Evolutionary conservation across 2,113 vertebrate genomes (phyloP).

Genomic region (Corythornis cristatus): DNA sequence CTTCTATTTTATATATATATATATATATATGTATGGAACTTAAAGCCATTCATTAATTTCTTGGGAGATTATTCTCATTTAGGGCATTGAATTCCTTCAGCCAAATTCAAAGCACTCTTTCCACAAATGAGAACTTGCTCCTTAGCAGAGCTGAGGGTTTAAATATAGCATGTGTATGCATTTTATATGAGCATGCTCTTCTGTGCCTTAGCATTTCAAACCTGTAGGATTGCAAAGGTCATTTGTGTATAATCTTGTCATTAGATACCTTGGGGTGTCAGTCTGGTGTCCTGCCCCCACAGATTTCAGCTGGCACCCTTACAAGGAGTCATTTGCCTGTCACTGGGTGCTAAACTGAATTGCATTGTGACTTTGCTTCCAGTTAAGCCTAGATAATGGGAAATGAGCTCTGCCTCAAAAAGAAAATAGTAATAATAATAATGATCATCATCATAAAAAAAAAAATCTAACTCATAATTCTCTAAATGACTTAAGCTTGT

Average conservation of each 20-base stretch:
- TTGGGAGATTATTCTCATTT: not conserved
- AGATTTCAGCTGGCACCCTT: not conserved
- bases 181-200: not conserved
- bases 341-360: not conserved
- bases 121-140: not conserved
- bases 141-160: not conserved
- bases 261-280: not conserved
- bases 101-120: not conserved
- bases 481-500: not conserved
- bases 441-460: not conserved
- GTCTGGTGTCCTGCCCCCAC: not conserved
- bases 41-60: not conserved
- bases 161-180: not conserved
- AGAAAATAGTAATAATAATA: not conserved
- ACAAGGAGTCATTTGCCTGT: not conserved
- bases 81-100: constrained; percentile 11
- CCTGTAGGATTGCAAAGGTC: not conserved
- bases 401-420: not conserved
- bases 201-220: constrained; percentile 1
- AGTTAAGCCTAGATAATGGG: not conserved
- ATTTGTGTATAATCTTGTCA: not conserved
- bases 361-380: not conserved
- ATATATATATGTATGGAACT: not conserved
- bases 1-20: not conserved
- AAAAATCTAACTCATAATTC: not conserved